Evolutionary conservation across 2,797 vertebrate genomes (phyloP), one percentile per base, ranked within the genome.

Genomic region (Gambelia wislizenii): DNA sequence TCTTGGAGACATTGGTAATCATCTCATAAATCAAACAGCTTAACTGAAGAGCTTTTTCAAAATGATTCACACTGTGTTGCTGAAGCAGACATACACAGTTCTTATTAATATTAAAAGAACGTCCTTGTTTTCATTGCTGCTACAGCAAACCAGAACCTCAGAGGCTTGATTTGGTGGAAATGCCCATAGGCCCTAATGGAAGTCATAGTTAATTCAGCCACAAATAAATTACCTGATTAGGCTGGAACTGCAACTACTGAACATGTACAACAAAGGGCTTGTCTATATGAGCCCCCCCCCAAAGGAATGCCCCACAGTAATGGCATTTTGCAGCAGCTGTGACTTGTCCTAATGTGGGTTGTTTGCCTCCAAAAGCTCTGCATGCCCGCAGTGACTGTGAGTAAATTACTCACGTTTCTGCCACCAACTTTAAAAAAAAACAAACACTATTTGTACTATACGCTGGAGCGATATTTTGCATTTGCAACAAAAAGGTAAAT

Each of bases 1-100:
- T 84, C 79, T 92, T 89, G 91, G 95, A 96, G 91, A 94, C 95
- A 95, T 91, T 0, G 0, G 93, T 94, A 93, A 93, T 85, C 56
- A 91, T 89, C 91, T 91, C 86, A 84, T 94, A 92, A 92, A 92
- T 93, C 93, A 92, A 44, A 91, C 18, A 25, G 85, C 84, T 89
- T 91, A 92, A 93, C 49, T 83, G 93, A 95, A 92, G 83, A 95
- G 92, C 85, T 64, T 76, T 93, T 76, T 79, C 88, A 85, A 79
- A 90, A 91, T 93, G 95, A 95, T 92, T 88, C 91, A 84, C 61
- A 87, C 93, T 90, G 64, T 91, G 75, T 87, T 91, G 86, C 88
- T 88, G 93, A 93, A 93, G 91, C n/a, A 93, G 77, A 88, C 77
- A 84, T 59, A 83, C 72, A 91, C 70, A 36, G 10, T 39, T 74